Evolutionary conservation across 2,797 vertebrate species (phyloP), one percentile per base, ranked within the genome.

Genomic region (Leuciscus waleckii): DNA sequence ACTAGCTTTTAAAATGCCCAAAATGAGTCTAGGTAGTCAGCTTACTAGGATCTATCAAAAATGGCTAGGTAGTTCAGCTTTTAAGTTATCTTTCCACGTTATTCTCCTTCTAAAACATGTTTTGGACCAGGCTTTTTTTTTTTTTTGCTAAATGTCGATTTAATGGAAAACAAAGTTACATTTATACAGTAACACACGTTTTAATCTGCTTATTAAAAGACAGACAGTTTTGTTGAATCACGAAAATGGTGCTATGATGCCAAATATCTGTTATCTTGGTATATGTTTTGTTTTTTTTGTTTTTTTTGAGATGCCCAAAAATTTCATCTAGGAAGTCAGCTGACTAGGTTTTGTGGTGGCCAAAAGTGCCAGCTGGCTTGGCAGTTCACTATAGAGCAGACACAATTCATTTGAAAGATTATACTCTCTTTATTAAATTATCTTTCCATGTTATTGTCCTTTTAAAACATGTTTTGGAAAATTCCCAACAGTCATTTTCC

Each of bases 401-500:
- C n/a, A 61, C 5, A 61, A 26, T 6, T 13, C 58, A 61, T 56
- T 10, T 23, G 23, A 13, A 61, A 61, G 2, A 2, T 14, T 7
- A 63, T 29, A 14, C 2, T 61, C 4, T 75, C n/a, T 35, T 70
- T 61, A 79, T 56, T 70, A 58, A 78, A 70, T 56, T 0, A 13
- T 35, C 3, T 69, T 67, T 41, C 16, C 9, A 35, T 46, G 17
- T 29, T 68, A 56, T 68, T 76, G 2, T 14, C 2, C n/a, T 67
- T 56, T 1, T 67, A 41, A 49, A 67, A 68, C 23, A 14, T 29
- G 41, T n/a, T 83, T 63, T 65, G 46, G 10, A 37, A 73, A 63
- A 17, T 17, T 5, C 5, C 13, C 9, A 8, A 0, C 2, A 0
- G 11, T 54, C 9, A 4, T 16, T 16, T 39, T 2, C 5, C 8